Percentiles rank a stretch among this genome's conserved stretches.
Conservation (phyloP, 2,113 vertebrate species). For the Ammodytes marinus region DNA sequence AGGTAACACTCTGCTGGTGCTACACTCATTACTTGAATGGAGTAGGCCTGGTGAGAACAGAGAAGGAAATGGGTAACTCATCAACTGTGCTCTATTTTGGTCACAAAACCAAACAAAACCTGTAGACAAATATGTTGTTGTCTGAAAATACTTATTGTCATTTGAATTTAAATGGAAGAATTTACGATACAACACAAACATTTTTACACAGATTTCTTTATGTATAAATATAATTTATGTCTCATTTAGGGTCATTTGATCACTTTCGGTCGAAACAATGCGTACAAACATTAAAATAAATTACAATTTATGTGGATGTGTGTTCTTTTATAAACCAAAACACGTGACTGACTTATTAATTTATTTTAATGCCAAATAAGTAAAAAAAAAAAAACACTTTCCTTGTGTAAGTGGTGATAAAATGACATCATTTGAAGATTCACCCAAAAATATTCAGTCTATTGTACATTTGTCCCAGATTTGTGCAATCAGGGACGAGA, state of each 20-base stretch:
- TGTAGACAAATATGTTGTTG: neutral
- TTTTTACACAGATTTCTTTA: neutral
- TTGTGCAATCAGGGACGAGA: neutral
- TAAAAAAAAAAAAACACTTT: too few relatives aligned
- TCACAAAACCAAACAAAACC: slow-evolving; percentile 14
- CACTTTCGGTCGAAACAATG: neutral
- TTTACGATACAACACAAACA: neutral
- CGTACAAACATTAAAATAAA: neutral
- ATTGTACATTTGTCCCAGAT: slow-evolving; percentile 29
- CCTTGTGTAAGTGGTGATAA: too few relatives aligned
- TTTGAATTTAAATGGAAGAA: neutral
- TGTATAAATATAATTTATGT: neutral
- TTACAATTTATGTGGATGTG: too few relatives aligned
- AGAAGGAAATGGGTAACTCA: slow-evolving; percentile 19
- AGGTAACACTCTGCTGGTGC: slow-evolving; percentile 69
- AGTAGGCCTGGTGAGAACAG: slow-evolving; percentile 39
- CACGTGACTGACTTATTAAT: neutral
- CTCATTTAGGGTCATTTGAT: neutral
- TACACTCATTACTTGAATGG: slow-evolving; percentile 65
- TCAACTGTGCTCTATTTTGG: slow-evolving; percentile 10
- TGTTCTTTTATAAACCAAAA: too few relatives aligned
- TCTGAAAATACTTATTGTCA: neutral
- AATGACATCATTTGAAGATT: neutral
- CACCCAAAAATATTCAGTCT: neutral
- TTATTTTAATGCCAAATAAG: neutral